phyloP scores from a whole-genome alignment of 2,797 vertebrate species.

The Scyliorhinus canicula region DNA sequence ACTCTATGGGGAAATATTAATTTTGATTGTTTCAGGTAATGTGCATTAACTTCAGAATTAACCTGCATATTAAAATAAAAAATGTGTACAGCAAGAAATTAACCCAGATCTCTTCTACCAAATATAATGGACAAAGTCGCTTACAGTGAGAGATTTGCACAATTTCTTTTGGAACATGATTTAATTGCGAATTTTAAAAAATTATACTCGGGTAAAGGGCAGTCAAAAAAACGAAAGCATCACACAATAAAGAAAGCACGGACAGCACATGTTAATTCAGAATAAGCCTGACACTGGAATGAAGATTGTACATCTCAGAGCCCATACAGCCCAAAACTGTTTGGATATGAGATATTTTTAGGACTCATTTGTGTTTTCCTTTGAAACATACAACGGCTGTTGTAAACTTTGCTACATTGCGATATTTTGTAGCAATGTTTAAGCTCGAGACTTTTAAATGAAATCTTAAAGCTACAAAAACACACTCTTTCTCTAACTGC shows the following conservation, averaged over 20 bases:
- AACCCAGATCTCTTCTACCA: not conserved
- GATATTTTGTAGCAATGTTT: not conserved
- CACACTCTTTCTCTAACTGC: not conserved
- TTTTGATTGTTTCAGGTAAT: not conserved
- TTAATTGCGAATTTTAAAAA: constrained; percentile 60
- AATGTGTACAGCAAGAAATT: not conserved
- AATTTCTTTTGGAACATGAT: constrained; percentile 36
- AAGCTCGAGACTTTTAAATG: not conserved
- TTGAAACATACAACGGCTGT: not conserved
- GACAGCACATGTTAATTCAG: constrained; percentile 20
- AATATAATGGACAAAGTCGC: not conserved
- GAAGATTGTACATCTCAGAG: not conserved
- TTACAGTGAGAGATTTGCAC: not conserved
- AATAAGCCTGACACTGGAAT: not conserved
- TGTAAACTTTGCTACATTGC: not conserved
- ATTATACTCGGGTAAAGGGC: constrained; percentile 56
- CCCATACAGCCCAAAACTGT: not conserved
- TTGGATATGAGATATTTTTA: constrained; percentile 6
- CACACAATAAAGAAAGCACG: constrained; percentile 50
- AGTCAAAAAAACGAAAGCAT: constrained; percentile 30
- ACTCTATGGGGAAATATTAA: not conserved
- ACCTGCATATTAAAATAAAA: not conserved
- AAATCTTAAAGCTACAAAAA: not conserved
- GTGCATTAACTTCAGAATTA: not conserved
- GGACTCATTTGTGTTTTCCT: not conserved